Percentiles rank a stretch among this genome's conserved stretches.
phyloP scores from a whole-genome alignment of 2,797 vertebrate species.

The Crenichthys baileyi region DNA sequence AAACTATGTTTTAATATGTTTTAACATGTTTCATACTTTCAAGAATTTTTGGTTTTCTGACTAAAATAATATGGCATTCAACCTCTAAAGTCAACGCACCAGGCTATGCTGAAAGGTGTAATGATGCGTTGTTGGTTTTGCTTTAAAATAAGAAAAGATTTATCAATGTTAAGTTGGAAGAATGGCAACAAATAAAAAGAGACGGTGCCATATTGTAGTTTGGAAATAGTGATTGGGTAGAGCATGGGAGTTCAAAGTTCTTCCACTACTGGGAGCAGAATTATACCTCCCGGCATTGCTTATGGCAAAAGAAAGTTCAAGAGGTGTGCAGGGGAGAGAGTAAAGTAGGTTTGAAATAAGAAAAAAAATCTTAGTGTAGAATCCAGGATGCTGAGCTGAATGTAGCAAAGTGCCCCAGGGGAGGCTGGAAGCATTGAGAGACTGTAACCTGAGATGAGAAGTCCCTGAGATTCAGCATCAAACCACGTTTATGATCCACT shows the following conservation, averaged over 20 bases:
- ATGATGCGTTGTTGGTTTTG: not conserved
- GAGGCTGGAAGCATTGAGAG: slow-evolving; percentile 57
- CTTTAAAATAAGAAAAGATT: not conserved
- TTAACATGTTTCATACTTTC: not conserved
- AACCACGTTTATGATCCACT: slow-evolving; percentile 60
- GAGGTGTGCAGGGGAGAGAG: slow-evolving; percentile 52
- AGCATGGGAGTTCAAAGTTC: slow-evolving; percentile 61
- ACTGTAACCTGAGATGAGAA: slow-evolving; percentile 70
- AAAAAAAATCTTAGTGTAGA: slow-evolving; percentile 48
- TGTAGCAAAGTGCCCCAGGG: slow-evolving; percentile 62
- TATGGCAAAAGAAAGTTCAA: slow-evolving; percentile 77
- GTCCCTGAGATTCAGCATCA: slow-evolving; percentile 66
- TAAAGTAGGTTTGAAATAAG: slow-evolving; percentile 29
- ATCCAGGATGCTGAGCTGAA: slow-evolving; percentile 65
- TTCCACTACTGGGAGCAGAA: slow-evolving; percentile 61
- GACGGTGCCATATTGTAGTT: slow-evolving; percentile 21
- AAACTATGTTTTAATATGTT: not conserved
- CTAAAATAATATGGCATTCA: not conserved
- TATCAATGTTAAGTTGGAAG: slow-evolving; percentile 49
- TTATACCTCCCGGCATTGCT: slow-evolving; percentile 71
- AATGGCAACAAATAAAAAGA: slow-evolving; percentile 26
- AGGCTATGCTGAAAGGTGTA: slow-evolving; percentile 22
- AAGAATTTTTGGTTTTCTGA: not conserved
- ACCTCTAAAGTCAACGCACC: not conserved
- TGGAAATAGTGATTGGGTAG: slow-evolving; percentile 45